Evolutionary conservation across 2,113 vertebrate species (phyloP).

Genomic region (Eolophus roseicapilla): DNA sequence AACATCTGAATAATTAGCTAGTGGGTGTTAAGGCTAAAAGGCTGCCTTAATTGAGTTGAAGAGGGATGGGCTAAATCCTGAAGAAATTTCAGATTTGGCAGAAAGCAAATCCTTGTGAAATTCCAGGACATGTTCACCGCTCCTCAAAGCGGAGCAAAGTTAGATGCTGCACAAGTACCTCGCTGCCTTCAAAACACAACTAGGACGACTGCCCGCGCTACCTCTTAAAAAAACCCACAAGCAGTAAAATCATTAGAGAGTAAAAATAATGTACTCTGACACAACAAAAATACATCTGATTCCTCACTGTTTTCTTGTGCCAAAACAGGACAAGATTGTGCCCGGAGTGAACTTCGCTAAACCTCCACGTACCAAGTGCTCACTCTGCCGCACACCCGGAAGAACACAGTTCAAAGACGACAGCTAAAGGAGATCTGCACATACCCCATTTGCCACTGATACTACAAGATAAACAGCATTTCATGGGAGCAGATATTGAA

Average conservation of each 20-base stretch:
- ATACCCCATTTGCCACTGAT: background rate
- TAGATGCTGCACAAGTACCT: background rate
- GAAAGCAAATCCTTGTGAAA: background rate
- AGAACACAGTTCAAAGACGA: background rate
- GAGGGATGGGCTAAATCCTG: background rate
- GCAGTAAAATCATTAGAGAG: background rate
- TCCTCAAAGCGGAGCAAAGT: background rate
- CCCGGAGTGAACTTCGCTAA: background rate
- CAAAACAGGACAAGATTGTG: background rate
- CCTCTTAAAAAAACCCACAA: background rate
- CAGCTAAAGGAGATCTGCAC: background rate
- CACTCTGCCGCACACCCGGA: accelerated
- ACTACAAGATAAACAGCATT: background rate
- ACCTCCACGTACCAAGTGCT: background rate
- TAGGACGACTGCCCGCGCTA: background rate
- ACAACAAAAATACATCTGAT: background rate
- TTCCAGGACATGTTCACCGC: background rate
- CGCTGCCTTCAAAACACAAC: background rate
- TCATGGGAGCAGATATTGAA: background rate
- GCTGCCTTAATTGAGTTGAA: background rate
- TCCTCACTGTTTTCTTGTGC: background rate
- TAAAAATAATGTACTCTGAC: background rate
- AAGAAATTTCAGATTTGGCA: background rate
- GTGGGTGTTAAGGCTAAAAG: background rate
- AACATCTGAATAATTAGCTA: background rate